Evolutionary conservation across 2,113 vertebrate genomes (phyloP), one percentile per base, ranked within the genome.

Genomic region (Plecturocebus donacophilus): DNA sequence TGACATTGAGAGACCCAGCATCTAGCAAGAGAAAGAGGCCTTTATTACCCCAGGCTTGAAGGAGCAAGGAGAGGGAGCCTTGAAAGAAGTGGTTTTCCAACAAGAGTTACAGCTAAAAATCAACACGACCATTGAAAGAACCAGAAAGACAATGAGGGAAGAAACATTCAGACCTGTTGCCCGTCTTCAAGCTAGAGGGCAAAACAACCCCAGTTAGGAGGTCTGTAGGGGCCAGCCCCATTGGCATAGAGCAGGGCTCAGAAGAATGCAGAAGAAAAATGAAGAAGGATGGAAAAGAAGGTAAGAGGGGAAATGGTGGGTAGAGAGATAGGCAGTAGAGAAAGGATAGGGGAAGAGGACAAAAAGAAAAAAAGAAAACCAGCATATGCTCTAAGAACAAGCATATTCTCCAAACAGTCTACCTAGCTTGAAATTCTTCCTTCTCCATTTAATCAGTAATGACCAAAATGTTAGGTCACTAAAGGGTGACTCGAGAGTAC

Each of bases 341-440:
- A 49, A 13, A 6, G 27, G 66, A 10, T 0, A 7, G 10, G 5
- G 2, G 12, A 10, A 19, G 10, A 30, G 38, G 49, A 9, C 6
- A 76, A 75, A 9, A 42, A 47, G 17, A 12, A 49, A 9, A 16
- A n/a, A 20, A n/a, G n/a, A 23, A n/a, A 40, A 42, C 12, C 40
- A 76, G 13, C 23, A 76, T 8, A 30, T 1, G 6, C 73, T 76
- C 3, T 42, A 23, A 32, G 75, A 32, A 47, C 14, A 45, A 77
- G 8, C 7, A 47, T 1, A 47, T 19, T 8, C 42, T 77, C 6
- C 4, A 64, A 58, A n/a, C 32, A 30, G 47, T 52, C 19, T 82
- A 21, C 19, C 64, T 61, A 13, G 3, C 27, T 52, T 68, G 32
- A 87, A 64, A 73, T 38, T 13, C 56, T 71, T 49, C 4, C 35